These are phyloP conservation scores for Clistopyga incitator DNA, from an alignment of 2,888 invertebrate species.

Conservation along the genomic window DNA sequence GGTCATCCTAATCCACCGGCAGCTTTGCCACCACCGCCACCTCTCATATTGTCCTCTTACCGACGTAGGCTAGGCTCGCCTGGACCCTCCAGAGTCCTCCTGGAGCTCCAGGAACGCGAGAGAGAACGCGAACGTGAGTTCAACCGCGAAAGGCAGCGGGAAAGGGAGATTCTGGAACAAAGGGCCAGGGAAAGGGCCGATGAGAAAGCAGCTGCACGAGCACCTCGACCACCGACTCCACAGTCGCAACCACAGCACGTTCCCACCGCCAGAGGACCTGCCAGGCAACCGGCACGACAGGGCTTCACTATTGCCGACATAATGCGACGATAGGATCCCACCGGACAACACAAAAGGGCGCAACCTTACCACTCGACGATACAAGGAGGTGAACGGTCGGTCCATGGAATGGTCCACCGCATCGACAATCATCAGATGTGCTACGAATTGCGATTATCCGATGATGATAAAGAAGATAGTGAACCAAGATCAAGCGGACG, in stretches of 20 bases:
- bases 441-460: background rate
- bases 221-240: slow-evolving; percentile 80
- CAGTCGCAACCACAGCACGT: slow-evolving; percentile 80
- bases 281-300: slow-evolving; percentile 89
- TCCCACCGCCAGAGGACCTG: slow-evolving; percentile 86
- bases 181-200: slow-evolving; percentile 72
- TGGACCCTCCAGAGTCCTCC: slow-evolving; percentile 80
- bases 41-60: slow-evolving; percentile 81
- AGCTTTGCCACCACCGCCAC: slow-evolving; percentile 80
- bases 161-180: slow-evolving; percentile 69
- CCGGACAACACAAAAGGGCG: background rate
- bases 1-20: slow-evolving; percentile 77
- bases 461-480: slow-evolving; percentile 31
- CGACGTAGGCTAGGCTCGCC: slow-evolving; percentile 81
- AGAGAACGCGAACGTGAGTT: slow-evolving; percentile 76
- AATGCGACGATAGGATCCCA: slow-evolving; percentile 90
- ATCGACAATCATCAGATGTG: too few species aligned
- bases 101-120: slow-evolving; percentile 82
- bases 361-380: background rate
- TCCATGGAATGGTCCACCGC: slow-evolving; percentile 30
- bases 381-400: slow-evolving; percentile 11
- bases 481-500: slow-evolving; percentile 40
- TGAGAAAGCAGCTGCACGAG: slow-evolving; percentile 83
- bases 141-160: slow-evolving; percentile 72
- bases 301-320: slow-evolving; percentile 96